A percentile compares a stretch with the other conserved stretches of the same genome.
These are phyloP conservation scores for Aplochiton taeniatus DNA, from an alignment of 2,797 vertebrate genomes.

Conservation along the genomic window DNA sequence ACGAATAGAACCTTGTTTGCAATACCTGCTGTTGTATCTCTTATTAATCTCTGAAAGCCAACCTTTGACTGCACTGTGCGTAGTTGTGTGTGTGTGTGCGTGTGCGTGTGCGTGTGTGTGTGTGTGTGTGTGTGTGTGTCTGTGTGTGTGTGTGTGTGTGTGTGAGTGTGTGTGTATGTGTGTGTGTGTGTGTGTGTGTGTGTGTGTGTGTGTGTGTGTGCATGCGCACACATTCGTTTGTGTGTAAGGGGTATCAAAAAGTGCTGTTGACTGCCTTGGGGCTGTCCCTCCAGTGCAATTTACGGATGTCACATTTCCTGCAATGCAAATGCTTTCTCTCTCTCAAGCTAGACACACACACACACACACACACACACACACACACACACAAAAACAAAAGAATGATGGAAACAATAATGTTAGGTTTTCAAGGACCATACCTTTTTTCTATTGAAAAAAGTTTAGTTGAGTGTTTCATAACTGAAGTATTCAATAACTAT, in stretches of 20 bases:
- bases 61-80: too few species aligned
- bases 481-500: too few species aligned
- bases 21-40: not conserved
- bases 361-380: not conserved
- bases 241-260: not conserved
- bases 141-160: not conserved
- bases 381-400: not conserved
- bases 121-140: not conserved
- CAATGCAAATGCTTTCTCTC: constrained; percentile 76
- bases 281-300: constrained; percentile 52
- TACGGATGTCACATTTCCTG: constrained; percentile 76
- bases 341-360: not conserved
- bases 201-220: not conserved
- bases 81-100: too few species aligned
- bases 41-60: not conserved
- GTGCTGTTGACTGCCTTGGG: constrained; percentile 41
- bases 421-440: too few species aligned
- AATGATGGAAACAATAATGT: too few species aligned
- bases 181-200: constrained; percentile 6
- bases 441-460: too few species aligned
- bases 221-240: constrained; percentile 19
- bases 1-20: too few species aligned
- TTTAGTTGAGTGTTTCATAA: too few species aligned
- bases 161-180: not conserved
- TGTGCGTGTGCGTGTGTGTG: too few species aligned